phyloP scores from a whole-genome alignment of 2,113 vertebrate genomes.

The Porphyrio hochstetteri region DNA sequence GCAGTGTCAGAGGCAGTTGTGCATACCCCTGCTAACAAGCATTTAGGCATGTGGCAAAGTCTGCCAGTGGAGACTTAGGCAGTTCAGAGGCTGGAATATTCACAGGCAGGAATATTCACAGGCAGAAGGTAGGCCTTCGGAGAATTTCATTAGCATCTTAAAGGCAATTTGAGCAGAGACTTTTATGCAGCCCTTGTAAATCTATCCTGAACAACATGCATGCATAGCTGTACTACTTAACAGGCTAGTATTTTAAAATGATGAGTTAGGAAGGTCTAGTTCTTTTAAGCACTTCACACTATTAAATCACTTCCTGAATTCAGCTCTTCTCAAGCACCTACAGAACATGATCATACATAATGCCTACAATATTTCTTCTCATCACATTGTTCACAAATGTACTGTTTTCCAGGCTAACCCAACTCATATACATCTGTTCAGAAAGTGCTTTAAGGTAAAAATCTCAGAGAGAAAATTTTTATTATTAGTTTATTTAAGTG shows the following conservation, averaged over 20 bases:
- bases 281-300: background rate
- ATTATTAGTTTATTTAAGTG: background rate
- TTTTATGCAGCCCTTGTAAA: background rate
- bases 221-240: background rate
- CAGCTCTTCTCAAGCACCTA: background rate
- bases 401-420: background rate
- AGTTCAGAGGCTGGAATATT: background rate
- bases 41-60: background rate
- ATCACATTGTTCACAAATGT: background rate
- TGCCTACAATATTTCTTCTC: background rate
- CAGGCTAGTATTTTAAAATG: background rate
- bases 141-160: background rate
- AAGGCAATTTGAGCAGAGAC: background rate
- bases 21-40: fast-evolving
- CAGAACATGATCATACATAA: background rate
- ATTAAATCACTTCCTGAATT: background rate
- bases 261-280: background rate
- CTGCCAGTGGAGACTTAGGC: background rate
- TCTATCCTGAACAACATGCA: background rate
- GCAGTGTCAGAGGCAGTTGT: background rate
- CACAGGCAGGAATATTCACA: background rate
- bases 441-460: background rate
- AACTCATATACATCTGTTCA: background rate
- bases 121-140: background rate
- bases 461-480: background rate